Evolutionary conservation across 2,888 invertebrate species (phyloP).

Genomic region (Calliopum simillimum): DNA sequence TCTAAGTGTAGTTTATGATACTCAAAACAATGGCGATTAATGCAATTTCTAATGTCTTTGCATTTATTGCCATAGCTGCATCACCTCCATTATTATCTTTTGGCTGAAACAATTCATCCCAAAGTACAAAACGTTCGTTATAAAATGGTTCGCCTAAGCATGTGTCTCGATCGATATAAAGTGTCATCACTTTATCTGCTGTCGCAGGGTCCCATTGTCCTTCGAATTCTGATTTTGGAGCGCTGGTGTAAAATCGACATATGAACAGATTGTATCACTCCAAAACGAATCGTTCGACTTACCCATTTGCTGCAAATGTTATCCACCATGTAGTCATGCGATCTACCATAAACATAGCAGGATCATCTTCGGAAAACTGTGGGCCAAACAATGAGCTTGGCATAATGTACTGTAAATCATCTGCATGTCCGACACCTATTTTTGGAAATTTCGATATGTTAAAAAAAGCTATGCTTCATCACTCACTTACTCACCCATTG

Average conservation of each 20-base stretch:
- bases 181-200: slow-evolving; percentile 19
- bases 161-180: slow-evolving; percentile 49
- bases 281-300: slow-evolving; percentile 38
- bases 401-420: slow-evolving; percentile 59
- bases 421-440: slow-evolving; percentile 54
- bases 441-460: slow-evolving; percentile 4
- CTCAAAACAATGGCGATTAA: background rate
- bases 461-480: background rate
- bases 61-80: background rate
- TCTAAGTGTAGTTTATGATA: background rate
- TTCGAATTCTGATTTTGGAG: background rate
- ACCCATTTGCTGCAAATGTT: slow-evolving; percentile 63
- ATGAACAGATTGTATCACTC: slow-evolving; percentile 38
- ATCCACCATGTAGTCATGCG: slow-evolving; percentile 64
- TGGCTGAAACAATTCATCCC: slow-evolving; percentile 48
- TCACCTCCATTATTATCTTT: background rate
- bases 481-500: slow-evolving; percentile 44
- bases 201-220: slow-evolving; percentile 51
- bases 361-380: slow-evolving; percentile 53
- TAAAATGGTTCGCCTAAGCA: slow-evolving; percentile 45
- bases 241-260: background rate
- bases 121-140: slow-evolving; percentile 48
- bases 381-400: slow-evolving; percentile 52
- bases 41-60: no score
- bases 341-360: slow-evolving; percentile 66